Evolutionary conservation across 2,113 vertebrate genomes (phyloP).

Genomic region (Nanger granti): DNA sequence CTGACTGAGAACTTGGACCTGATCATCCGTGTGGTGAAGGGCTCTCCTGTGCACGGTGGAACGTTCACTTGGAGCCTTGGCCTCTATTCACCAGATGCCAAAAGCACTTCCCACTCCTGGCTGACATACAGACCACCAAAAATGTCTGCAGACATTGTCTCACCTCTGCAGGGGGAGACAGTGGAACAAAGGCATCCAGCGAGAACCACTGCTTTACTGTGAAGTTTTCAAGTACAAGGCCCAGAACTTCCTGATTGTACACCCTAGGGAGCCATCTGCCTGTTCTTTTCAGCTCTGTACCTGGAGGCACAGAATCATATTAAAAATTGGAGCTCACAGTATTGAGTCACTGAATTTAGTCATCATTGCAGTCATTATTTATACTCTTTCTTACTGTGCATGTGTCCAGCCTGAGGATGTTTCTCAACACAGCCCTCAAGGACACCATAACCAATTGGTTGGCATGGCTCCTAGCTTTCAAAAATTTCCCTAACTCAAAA

Average conservation of each 20-base stretch:
- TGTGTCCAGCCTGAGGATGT: neutral
- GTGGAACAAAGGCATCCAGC: neutral
- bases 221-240: neutral
- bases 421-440: neutral
- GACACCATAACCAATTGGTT: too few species aligned
- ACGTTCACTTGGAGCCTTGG: neutral
- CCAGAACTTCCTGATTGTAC: neutral
- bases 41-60: fast-evolving
- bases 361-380: neutral
- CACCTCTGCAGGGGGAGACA: neutral
- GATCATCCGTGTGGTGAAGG: neutral
- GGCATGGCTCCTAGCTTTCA: neutral
- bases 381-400: neutral
- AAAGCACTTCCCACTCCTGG: neutral
- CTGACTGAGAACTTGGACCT: neutral
- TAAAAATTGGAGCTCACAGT: neutral
- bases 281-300: neutral
- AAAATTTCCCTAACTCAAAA: neutral
- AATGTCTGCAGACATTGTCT: neutral
- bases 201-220: neutral
- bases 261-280: neutral
- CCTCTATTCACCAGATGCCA: neutral
- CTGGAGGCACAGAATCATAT: neutral
- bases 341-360: neutral
- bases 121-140: neutral